These are phyloP conservation scores for Diplodus puntazzo DNA, from an alignment of 2,797 vertebrate genomes.

Conservation along the genomic window DNA sequence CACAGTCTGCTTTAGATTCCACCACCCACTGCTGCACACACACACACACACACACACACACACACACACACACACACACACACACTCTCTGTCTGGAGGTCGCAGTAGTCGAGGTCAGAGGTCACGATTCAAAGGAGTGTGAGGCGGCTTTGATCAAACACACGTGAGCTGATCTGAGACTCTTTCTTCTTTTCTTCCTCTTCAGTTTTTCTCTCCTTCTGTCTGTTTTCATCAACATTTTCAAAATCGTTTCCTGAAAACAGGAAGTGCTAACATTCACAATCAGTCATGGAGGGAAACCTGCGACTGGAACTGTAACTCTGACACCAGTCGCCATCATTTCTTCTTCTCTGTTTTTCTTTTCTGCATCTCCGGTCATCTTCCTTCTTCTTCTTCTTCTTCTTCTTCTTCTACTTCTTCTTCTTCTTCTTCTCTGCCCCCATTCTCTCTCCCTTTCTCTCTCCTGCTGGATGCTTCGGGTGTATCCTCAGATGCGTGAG, in stretches of 20 bases:
- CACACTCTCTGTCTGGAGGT: conserved; percentile 37
- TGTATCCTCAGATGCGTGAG: conserved; percentile 75
- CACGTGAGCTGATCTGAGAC: neutral
- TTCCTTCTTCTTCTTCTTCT: too few species aligned
- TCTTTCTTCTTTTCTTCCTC: neutral
- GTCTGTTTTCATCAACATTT: too few species aligned
- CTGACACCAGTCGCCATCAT: neutral
- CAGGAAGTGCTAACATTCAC: too few species aligned
- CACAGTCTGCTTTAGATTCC: conserved; percentile 58
- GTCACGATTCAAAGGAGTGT: conserved; percentile 49
- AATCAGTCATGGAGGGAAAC: neutral
- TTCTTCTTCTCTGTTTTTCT: conserved; percentile 6
- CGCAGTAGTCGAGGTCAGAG: conserved; percentile 57
- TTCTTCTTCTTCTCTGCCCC: conserved; percentile 41
- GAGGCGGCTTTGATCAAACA: conserved; percentile 69
- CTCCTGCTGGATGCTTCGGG: conserved; percentile 64
- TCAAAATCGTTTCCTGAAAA: too few species aligned
- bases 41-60: conserved; percentile 32
- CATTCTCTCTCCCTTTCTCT: conserved; percentile 43
- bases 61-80: conserved; percentile 35
- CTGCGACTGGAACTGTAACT: too few species aligned
- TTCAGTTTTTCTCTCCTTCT: neutral
- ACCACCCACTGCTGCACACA: conserved; percentile 45
- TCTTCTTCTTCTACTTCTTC: too few species aligned
- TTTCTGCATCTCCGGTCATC: conserved; percentile 18